Base-by-base conservation (phyloP, 1,140 invertebrate species). In the Colletes latitarsis region DNA sequence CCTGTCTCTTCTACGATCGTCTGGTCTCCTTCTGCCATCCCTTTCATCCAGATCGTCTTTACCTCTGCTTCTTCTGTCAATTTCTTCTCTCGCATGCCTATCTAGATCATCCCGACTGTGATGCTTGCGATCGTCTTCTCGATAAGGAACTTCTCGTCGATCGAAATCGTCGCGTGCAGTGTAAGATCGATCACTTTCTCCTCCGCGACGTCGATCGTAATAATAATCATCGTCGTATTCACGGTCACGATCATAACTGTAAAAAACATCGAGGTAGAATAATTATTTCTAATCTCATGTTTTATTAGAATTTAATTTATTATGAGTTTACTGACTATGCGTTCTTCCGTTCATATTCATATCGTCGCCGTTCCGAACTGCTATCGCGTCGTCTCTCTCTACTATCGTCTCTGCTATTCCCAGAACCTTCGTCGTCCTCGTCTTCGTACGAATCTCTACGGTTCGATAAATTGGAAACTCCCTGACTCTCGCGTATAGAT, bases 211-310 rank as follows among this genome's bases (percentile, higher is more conserved):
- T 63, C 91, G 90, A 67, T 92, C 91, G 64, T 94, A 93, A 88
- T 94, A 94, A 81, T 94, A 94, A 82, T 94, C 94, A 30, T 93
- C 93, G 4, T 93, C 92, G 55, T 90, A 93, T 39, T 93, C 91
- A 1, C 90, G 90, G 43, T 93, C 92, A 8, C 91, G 88, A 69
- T 93, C 91, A 17, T 92, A 92, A 57, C 91, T 92, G 21, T 73
- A 90, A 88, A 3, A 14, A 60, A 63, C 43, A n/a, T 69, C 19
- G 43, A 21, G n/a, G 66, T 52, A 49, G 14, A 49, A 77, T 58
- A 17, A 2, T 68, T 63, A 39, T 21, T 6, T 17, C 4, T 49
- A 63, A 17, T 41, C 9, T 3, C 5, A 10, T n/a, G 30, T 6
- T 64, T 3, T 8, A 21, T 14, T 6, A 46, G 3, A 19, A 5